Base-by-base conservation (phyloP, 2,113 vertebrate species). In the Rhinolophus ferrumequinum region DNA sequence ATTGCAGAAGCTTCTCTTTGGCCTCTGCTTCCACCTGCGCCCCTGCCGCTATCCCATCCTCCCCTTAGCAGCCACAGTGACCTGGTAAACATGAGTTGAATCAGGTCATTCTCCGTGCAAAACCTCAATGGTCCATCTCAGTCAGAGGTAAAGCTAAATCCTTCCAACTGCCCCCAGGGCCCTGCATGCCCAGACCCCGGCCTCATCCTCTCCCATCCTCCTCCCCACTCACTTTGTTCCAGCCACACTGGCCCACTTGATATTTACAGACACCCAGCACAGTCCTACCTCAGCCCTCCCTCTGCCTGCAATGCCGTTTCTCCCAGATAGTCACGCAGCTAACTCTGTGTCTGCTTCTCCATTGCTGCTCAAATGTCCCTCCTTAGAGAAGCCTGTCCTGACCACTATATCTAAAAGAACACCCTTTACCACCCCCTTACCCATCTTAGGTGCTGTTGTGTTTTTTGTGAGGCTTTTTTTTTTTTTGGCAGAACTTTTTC, bases 321-420 rank as follows among this genome's bases (percentile, higher is more conserved):
- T 7, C 6, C 33, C 50, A 2, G 5, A 15, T 0, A 18, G 54
- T 69, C 82, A 41, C 10, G 0, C 0, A 4, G 22, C 54, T 41
- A 16, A 14, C 21, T 41, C 54, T 60, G 9, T 0, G 19, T 16
- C 47, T 41, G 38, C 28, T 30, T 62, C 22, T 7, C 1, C 0
- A 14, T n/a, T 0, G 0, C 64, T 26, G 13, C 38, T 54, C 35
- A 8, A 16, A 30, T 8, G 2, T 8, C 64, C 60, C 90, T 44
- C 50, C 82, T 52, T 33, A 6, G 9, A 28, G n/a, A 52, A 75
- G 22, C 60, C 66, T 7, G 8, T 67, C 67, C 67, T 60, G 41
- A 16, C 54, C 10, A 0, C 30, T 8, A 1, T 8, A 8, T 15
- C 77, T 62, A 26, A 67, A 73, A 77, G n/a, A 70, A 35, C 28